A percentile compares a stretch with the other conserved stretches of the same genome.
These are phyloP conservation scores for Phataginus tetradactyla DNA, from an alignment of 2,797 vertebrate genomes.

Conservation along the genomic window DNA sequence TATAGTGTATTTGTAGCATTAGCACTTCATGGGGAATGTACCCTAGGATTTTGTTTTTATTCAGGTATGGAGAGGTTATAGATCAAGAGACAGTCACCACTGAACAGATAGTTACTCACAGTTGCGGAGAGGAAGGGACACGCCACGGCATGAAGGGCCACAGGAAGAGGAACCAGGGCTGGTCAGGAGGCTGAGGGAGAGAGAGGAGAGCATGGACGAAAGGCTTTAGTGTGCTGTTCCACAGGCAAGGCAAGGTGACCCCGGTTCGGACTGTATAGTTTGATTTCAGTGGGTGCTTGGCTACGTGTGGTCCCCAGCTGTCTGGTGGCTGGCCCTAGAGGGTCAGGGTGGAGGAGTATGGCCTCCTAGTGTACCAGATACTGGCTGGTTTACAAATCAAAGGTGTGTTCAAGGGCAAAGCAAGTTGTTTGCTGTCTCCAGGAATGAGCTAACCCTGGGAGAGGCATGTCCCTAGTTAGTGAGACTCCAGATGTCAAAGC, in stretches of 20 bases:
- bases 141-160: fast-evolving
- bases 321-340: background rate
- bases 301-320: background rate
- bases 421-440: background rate
- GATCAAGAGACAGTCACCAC: background rate
- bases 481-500: background rate
- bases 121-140: background rate
- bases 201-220: background rate
- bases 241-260: background rate
- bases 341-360: background rate
- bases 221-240: background rate
- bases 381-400: background rate
- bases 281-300: background rate
- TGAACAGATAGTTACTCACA: background rate
- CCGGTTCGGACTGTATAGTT: background rate
- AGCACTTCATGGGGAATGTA: background rate
- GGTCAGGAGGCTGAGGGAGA: background rate
- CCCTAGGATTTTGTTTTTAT: background rate
- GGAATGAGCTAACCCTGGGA: background rate
- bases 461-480: background rate
- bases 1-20: background rate
- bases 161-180: background rate
- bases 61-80: background rate
- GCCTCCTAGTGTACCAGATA: background rate
- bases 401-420: background rate